Evolutionary conservation across 2,113 vertebrate genomes (phyloP).

Genomic region (Erpornis zantholeuca): DNA sequence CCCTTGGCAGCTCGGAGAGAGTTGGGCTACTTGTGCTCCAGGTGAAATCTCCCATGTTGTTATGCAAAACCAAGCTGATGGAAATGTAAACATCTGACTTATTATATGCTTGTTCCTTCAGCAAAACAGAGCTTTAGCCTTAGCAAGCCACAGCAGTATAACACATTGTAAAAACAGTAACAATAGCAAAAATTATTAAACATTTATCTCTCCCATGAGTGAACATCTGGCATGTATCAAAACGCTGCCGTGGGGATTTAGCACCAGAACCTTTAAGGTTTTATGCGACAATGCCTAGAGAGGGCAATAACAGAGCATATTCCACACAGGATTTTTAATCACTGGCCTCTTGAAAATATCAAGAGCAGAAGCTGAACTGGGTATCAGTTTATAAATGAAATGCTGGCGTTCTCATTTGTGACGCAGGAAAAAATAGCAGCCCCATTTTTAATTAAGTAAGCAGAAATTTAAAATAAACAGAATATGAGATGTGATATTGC

Average conservation of each 20-base stretch:
- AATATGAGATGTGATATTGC: background rate
- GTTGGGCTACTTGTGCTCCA: constrained; percentile 30
- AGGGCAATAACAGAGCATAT: constrained; percentile 58
- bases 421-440: background rate
- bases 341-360: constrained; percentile 65
- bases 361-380: constrained; percentile 38
- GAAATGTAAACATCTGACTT: constrained; percentile 22
- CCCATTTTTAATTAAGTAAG: constrained; percentile 15
- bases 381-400: constrained; percentile 56
- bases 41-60: constrained; percentile 10
- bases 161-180: constrained; percentile 78
- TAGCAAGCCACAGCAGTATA: constrained; percentile 39
- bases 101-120: constrained; percentile 22
- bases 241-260: constrained; percentile 75
- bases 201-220: constrained; percentile 82
- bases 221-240: constrained; percentile 80
- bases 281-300: constrained; percentile 69
- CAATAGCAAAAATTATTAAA: constrained; percentile 88
- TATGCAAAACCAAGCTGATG: constrained; percentile 1
- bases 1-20: background rate
- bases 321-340: constrained; percentile 54
- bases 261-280: constrained; percentile 75
- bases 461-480: background rate
- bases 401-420: background rate
- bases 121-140: background rate